Percentiles rank a stretch among this genome's conserved stretches.
Evolutionary conservation across 2,797 vertebrate genomes (phyloP).

Genomic region (Heteromormyrus szaboi): DNA sequence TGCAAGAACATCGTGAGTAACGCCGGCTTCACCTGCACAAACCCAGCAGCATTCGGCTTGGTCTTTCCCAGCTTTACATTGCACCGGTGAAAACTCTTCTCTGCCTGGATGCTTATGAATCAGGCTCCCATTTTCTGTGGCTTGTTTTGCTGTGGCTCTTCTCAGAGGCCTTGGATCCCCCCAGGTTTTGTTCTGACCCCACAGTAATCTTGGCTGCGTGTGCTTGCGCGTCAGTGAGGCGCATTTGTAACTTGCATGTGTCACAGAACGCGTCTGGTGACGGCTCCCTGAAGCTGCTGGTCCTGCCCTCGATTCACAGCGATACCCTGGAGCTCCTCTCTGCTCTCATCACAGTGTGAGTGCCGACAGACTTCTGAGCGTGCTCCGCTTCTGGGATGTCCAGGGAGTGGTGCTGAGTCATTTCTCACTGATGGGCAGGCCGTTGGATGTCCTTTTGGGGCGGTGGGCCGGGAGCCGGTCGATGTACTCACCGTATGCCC

Average conservation of each 20-base stretch:
- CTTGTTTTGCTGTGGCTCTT: not conserved
- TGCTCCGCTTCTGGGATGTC: not conserved
- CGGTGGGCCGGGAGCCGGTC: not conserved
- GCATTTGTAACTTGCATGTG: not conserved
- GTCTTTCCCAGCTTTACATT: not conserved
- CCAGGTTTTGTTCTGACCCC: not conserved
- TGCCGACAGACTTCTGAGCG: constrained; percentile 17
- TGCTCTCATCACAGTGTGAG: constrained; percentile 68
- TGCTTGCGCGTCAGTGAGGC: not conserved
- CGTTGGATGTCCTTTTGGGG: not conserved
- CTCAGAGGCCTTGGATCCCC: not conserved
- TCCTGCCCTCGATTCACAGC: constrained; percentile 72
- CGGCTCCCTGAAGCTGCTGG: constrained; percentile 68
- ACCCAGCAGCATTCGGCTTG: not conserved
- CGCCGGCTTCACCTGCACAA: not conserved
- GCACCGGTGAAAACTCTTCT: not conserved
- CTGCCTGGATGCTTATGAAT: not conserved
- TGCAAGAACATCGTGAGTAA: constrained; percentile 72
- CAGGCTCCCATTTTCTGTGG: not conserved
- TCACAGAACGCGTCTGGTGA: constrained; percentile 73
- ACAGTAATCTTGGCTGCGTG: not conserved
- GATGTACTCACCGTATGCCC: not conserved
- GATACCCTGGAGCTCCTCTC: constrained; percentile 72
- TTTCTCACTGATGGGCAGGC: not conserved
- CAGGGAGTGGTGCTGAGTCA: not conserved